Evolutionary conservation across 2,888 invertebrate species (phyloP).

Genomic region (Druceiella hillmani): DNA sequence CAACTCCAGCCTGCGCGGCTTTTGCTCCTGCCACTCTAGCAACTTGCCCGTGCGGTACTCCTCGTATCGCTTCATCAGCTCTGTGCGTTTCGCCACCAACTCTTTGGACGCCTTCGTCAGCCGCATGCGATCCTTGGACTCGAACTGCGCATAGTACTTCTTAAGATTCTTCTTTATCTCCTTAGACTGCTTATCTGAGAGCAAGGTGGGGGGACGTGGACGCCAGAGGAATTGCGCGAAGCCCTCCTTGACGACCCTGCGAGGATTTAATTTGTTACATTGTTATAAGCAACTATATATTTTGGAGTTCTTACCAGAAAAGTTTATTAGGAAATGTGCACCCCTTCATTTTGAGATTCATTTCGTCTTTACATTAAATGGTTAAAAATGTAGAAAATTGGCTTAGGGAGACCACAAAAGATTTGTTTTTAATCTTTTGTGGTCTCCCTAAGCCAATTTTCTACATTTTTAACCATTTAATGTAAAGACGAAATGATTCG

Average conservation of each 20-base stretch:
- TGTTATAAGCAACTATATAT: too few species aligned
- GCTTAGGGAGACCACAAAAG: too few species aligned
- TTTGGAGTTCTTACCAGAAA: too few species aligned
- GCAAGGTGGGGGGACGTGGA: conserved; percentile 83
- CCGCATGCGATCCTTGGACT: conserved; percentile 92
- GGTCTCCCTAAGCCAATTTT: too few species aligned
- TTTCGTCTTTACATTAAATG: too few species aligned
- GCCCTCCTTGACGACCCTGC: conserved; percentile 79
- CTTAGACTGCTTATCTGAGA: conserved; percentile 81
- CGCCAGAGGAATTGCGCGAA: conserved; percentile 96
- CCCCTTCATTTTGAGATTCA: too few species aligned
- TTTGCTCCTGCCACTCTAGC: conserved; percentile 71
- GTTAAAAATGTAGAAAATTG: too few species aligned
- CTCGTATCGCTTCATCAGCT: conserved; percentile 80
- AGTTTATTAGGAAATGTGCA: too few species aligned
- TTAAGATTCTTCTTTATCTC: conserved; percentile 97
- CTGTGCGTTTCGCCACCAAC: conserved; percentile 85
- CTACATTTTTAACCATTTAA: too few species aligned
- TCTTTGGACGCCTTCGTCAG: conserved; percentile 93
- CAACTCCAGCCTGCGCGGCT: conserved; percentile 75
- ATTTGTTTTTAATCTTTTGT: too few species aligned
- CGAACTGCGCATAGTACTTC: conserved; percentile 93
- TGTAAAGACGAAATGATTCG: too few species aligned
- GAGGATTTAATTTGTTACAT: too few species aligned
- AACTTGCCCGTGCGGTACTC: conserved; percentile 73